Base-by-base conservation (phyloP, 1,140 invertebrate genomes). In the Ostrea denselamellosa region DNA sequence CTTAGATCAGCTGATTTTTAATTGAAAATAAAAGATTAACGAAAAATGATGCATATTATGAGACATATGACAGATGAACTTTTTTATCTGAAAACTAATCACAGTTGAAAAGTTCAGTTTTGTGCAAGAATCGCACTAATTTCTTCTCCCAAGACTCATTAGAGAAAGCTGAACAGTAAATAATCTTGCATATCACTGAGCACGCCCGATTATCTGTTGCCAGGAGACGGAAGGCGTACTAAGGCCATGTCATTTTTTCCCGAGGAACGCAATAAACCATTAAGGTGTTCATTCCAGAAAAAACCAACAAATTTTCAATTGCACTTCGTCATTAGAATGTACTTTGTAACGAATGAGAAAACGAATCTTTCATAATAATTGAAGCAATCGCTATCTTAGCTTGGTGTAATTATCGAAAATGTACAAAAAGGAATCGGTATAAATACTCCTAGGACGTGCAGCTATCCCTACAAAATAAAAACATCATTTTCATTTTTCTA, bases 171-270 rank as follows among this genome's bases (percentile, higher is more conserved):
- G 65, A 68, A 22, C 22, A 68, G 65, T 68, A 68, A 77, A 77
- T 77, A 34, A 77, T 34, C 68, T 77, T 77, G 12, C 68, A 25
- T 77, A 28, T 77, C 68, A 77, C 68, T 25, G 68, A 77, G 68
- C 68, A 77, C 28, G 68, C 68, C 25, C 68, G 25, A 34, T 14
- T 34, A 77, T 25, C 28, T 14, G 28, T 77, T 25, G 28, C 25
- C 0, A 14, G 14, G 68, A 77, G 25, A 28, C 12, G 12, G 28
- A 34, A 12, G 8, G 28, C 25, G 28, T 28, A 25, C 14, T 25
- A 14, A 14, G 17, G 12, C 25, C 8, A 25, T 71, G 56, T 62
- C 56, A 28, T 2, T 71, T 25, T 71, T 19, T 19, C 5, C 8
- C 56, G 7, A 56, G 54, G n/a, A 9, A 28, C 10, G 22, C n/a